Evolutionary conservation across 2,888 invertebrate genomes (phyloP), one percentile per base, ranked within the genome.

Genomic region (Ellobium chinense): DNA sequence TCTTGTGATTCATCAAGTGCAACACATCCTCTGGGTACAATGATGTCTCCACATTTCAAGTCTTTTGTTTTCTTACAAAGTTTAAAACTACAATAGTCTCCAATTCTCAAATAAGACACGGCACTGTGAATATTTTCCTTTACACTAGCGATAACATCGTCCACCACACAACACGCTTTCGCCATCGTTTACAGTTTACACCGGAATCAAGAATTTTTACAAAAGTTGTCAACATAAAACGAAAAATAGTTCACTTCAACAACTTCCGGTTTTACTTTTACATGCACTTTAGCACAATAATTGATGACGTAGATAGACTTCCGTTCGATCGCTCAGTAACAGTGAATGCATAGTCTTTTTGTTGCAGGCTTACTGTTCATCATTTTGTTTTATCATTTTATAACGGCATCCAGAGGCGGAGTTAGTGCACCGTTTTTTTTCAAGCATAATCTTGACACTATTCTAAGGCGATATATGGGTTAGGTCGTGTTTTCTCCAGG

Each of bases 141-240:
- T 54, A 58, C 21, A 62, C 29, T 12, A 37, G n/a, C 12, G 39
- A 69, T 18, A 65, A 75, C 18, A 21, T 56, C 7, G 27, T 36
- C 14, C 34, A 29, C 68, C 27, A 78, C 63, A 24, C 29, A 31
- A 1, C 65, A 27, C 24, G 65, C 69, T 46, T 78, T 80, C 78
- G 69, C 78, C 37, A 27, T 81, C 78, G 82, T 74, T 82, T n/a
- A n/a, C n/a, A n/a, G n/a, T n/a, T n/a, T 56, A 69, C 46, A 80
- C 56, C 78, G 78, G 80, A 82, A 75, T 65, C n/a, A 27, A 24
- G 36, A 46, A 46, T 7, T 46, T 46, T 46, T 60, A 27, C 27
- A 7, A n/a, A n/a, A 60, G 60, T 9, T 7, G 60, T 27, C 12
- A 60, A 60, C 7, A 62, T 65, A 14, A 7, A 65, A 65, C n/a